Conservation (phyloP, 2,113 vertebrate species). For the Chamaea fasciata region DNA sequence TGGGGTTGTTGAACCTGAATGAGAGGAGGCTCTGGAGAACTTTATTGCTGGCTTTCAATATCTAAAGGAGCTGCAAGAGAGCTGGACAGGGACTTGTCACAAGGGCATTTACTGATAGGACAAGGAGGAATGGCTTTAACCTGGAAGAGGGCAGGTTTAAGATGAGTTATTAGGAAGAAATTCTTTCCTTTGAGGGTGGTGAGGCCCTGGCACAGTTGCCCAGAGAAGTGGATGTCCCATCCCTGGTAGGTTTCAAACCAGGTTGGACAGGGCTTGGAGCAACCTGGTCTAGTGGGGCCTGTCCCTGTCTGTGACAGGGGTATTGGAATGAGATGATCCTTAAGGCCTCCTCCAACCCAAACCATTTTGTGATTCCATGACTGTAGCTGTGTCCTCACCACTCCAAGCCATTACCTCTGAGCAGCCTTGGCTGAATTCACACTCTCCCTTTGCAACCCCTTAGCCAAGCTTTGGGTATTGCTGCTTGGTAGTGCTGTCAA, state of each 20-base stretch:
- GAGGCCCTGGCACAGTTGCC: neutral
- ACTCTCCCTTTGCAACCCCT: neutral
- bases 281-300: neutral
- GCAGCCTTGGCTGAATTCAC: neutral
- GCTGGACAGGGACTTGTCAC: neutral
- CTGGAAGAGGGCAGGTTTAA: neutral
- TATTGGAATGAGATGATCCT: neutral
- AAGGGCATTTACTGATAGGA: too few relatives aligned
- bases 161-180: neutral
- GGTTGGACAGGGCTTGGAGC: neutral
- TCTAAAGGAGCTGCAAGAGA: neutral
- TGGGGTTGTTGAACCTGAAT: neutral
- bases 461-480: neutral
- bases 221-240: neutral
- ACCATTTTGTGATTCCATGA: neutral
- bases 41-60: neutral
- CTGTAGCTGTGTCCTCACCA: neutral
- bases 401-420: neutral
- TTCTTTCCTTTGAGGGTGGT: neutral
- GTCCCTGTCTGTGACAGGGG: neutral
- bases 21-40: neutral
- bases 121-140: neutral
- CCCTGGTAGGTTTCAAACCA: neutral
- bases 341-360: neutral
- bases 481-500: neutral